Evolutionary conservation across 2,888 invertebrate genomes (phyloP).

Genomic region (Nemotelus nigrinus): DNA sequence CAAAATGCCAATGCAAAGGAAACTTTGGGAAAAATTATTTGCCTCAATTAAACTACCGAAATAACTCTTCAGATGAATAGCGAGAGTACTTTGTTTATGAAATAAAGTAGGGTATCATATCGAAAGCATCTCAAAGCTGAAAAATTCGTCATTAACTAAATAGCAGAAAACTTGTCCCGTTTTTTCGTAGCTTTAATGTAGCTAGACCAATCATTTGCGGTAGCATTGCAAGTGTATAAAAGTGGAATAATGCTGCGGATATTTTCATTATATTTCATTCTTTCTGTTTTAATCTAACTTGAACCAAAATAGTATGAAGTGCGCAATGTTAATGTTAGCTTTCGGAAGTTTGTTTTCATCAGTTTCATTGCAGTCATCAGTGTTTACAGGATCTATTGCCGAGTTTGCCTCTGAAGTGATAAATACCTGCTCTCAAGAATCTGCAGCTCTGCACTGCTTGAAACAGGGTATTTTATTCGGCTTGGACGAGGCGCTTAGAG

Average conservation of each 20-base stretch:
- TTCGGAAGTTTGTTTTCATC: background rate
- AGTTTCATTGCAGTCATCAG: background rate
- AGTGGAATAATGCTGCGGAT: background rate
- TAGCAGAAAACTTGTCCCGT: background rate
- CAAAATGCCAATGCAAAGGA: no score
- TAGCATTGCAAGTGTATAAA: background rate
- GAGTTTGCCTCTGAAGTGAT: constrained; percentile 47
- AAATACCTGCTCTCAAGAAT: constrained; percentile 57
- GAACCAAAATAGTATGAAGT: no score
- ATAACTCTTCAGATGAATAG: no score
- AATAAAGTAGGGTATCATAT: background rate
- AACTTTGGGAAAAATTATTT: no score
- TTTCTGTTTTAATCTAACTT: no score
- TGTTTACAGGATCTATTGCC: background rate
- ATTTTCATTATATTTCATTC: background rate
- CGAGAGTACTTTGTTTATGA: background rate
- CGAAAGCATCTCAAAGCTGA: background rate
- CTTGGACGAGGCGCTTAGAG: constrained; percentile 64
- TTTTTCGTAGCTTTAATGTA: background rate
- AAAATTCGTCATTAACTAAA: background rate
- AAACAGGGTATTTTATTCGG: constrained; percentile 62
- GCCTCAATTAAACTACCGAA: no score
- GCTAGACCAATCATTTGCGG: background rate
- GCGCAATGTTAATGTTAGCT: background rate
- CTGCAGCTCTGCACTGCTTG: constrained; percentile 60